Evolutionary conservation across 2,113 vertebrate genomes (phyloP).

Genomic region (Mungos mungo): DNA sequence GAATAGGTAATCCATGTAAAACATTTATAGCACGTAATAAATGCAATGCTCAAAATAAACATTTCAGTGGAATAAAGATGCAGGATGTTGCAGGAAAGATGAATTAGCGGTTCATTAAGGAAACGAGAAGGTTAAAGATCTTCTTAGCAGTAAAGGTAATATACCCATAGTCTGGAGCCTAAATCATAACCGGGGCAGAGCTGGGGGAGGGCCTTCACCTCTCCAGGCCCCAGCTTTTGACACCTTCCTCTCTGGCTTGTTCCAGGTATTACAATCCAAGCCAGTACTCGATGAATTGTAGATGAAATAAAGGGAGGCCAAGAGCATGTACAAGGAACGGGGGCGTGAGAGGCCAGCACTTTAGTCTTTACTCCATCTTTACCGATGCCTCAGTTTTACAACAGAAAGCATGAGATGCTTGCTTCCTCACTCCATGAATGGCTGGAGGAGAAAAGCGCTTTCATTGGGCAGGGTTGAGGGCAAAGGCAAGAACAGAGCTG

Average conservation of each 20-base stretch:
- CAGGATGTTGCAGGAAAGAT: neutral
- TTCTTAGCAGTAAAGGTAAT: neutral
- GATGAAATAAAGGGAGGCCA: neutral
- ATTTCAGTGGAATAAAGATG: neutral
- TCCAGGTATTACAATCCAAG: neutral
- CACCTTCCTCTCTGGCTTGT: neutral
- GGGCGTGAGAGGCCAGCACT: neutral
- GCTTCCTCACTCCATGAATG: neutral
- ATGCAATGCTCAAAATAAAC: neutral
- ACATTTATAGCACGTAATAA: neutral
- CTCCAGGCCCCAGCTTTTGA: neutral
- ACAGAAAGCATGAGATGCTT: neutral
- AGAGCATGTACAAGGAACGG: neutral
- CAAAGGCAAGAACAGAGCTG: conserved; percentile 38
- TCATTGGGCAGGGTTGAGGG: conserved; percentile 53
- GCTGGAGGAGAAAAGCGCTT: conserved; percentile 57
- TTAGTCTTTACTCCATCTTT: neutral
- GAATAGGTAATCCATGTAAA: neutral
- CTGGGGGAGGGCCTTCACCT: neutral
- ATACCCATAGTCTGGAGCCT: neutral
- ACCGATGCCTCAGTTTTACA: neutral
- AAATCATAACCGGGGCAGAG: neutral
- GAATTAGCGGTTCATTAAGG: neutral
- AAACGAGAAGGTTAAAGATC: neutral
- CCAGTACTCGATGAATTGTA: neutral